Base-by-base conservation (phyloP, 2,888 invertebrate genomes). In the Ectemnius lituratus region DNA sequence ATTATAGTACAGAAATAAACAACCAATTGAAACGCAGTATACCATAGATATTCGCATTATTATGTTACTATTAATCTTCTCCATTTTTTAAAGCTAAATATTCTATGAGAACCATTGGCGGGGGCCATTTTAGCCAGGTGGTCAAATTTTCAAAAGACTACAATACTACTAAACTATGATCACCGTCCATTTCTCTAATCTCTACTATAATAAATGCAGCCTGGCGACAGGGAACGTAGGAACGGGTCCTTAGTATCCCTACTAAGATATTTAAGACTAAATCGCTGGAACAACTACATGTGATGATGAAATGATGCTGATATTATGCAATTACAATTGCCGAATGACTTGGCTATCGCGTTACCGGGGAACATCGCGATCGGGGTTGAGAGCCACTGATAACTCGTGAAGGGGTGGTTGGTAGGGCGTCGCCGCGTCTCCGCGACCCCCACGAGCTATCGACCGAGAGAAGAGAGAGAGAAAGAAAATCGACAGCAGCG, bases 401-500 rank as follows among this genome's bases (percentile, higher is more conserved):
- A 79, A 75, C 81, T 85, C 78, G 86, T 84, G 85, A 83, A 88
- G 83, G 87, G 86, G 84, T 84, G 87, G 84, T 79, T 83, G 85
- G 85, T 85, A 90, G 90, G 90, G 90, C 90, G 90, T 90, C 90
- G 89, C 90, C 90, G 88, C 89, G 90, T 90, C 90, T 90, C 85
- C 85, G 83, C 89, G 87, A 88, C 88, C 88, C 89, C 85, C 86
- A 85, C 89, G 86, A 87, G 89, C 85, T 90, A 90, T 90, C 90
- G 90, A 90, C 90, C 90, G 89, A 86, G 82, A 85, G 84, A 77
- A 68, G 75, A 79, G 75, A 73, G 78, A 73, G 78, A 78, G 75
- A 79, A 76, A 79, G 78, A 72, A 16, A 52, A 66, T 66, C 61
- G 45, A 56, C 62, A 37, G 62, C 74, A 68, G 46, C 37, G 37